These are phyloP conservation scores for Ceriagrion tenellum DNA, from an alignment of 2,888 invertebrate genomes.

Conservation along the genomic window DNA sequence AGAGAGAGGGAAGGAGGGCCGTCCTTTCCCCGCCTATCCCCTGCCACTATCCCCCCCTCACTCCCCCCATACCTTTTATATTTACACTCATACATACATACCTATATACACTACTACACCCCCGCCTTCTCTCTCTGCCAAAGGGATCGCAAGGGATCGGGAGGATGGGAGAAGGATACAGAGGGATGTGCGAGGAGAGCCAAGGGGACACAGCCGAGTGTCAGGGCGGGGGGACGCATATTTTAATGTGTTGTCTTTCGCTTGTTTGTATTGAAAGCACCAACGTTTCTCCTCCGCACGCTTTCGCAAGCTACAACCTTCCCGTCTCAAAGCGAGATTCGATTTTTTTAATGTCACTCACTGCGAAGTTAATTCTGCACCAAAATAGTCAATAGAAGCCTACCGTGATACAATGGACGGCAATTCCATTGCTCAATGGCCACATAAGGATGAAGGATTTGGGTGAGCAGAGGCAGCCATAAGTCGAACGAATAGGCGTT, in stretches of 20 bases:
- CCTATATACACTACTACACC: not conserved
- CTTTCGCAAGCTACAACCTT: too few relatives aligned
- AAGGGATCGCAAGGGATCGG: not conserved
- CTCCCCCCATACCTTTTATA: not conserved
- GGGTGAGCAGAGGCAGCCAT: too few relatives aligned
- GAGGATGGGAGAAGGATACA: not conserved
- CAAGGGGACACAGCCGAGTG: too few relatives aligned
- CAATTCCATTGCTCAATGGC: too few relatives aligned
- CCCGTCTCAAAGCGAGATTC: too few relatives aligned
- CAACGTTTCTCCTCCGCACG: not conserved
- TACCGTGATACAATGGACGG: too few relatives aligned
- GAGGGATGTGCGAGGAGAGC: not conserved
- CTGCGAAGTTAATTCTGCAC: too few relatives aligned
- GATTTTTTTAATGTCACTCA: too few relatives aligned
- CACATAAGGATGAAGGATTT: too few relatives aligned
- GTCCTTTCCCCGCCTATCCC: not conserved
- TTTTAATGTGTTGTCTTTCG: not conserved
- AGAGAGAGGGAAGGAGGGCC: too few relatives aligned
- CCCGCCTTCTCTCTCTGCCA: conserved; percentile 1
- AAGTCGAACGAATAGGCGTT: too few relatives aligned
- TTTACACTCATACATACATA: not conserved
- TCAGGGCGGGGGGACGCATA: not conserved
- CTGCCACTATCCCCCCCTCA: not conserved
- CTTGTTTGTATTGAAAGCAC: not conserved
- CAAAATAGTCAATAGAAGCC: too few relatives aligned